These are phyloP conservation scores for Mus pahari DNA, from an alignment of 2,113 vertebrate genomes.

Conservation along the genomic window DNA sequence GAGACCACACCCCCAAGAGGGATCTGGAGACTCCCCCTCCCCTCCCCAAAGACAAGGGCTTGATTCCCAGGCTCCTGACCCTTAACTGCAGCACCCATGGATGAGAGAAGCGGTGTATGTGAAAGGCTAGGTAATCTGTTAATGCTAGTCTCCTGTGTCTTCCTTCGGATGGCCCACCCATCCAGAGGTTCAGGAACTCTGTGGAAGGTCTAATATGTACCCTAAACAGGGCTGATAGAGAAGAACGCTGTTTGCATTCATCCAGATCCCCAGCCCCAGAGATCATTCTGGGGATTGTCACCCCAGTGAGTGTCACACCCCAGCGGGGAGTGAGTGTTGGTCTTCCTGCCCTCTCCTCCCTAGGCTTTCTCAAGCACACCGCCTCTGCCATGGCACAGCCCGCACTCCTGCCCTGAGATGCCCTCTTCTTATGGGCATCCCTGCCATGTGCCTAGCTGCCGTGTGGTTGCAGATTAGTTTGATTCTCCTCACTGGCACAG, in stretches of 20 bases:
- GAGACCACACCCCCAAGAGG: constrained; percentile 52
- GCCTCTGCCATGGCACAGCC: neutral
- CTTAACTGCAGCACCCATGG: neutral
- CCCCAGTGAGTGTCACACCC: neutral
- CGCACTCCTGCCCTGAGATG: neutral
- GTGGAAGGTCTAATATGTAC: neutral
- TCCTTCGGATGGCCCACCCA: neutral
- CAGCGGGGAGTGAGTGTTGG: neutral
- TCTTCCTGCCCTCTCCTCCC: neutral
- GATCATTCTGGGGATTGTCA: neutral
- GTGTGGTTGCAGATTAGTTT: neutral
- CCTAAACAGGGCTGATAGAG: neutral
- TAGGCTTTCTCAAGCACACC: neutral
- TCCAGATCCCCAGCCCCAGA: neutral
- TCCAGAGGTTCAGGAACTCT: neutral
- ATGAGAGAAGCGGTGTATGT: neutral
- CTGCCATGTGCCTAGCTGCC: neutral
- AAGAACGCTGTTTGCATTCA: neutral
- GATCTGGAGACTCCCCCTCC: neutral
- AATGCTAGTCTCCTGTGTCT: neutral
- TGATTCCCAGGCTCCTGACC: constrained; percentile 17
- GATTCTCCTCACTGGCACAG: neutral
- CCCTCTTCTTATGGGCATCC: neutral
- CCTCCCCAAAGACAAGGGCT: constrained; percentile 29
- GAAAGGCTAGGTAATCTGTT: neutral